A percentile compares a stretch with the other conserved stretches of the same genome.
These are phyloP conservation scores for Philonicus albiceps DNA, from an alignment of 2,888 invertebrate genomes.

Conservation along the genomic window DNA sequence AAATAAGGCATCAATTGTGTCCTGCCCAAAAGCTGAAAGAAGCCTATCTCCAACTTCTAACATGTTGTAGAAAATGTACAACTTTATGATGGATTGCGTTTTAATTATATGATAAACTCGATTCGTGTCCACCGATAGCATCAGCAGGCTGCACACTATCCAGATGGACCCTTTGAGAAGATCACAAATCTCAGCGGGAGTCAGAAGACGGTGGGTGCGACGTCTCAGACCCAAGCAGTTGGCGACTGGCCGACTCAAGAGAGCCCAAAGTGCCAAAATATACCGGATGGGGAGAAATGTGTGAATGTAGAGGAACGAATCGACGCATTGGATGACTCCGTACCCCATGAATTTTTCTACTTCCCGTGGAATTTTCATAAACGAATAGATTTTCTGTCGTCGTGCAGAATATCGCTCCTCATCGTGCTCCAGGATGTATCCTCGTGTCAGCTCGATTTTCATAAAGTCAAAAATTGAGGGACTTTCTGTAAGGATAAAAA, in stretches of 20 bases:
- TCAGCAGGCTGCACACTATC: conserved; percentile 79
- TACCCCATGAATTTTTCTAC: conserved; percentile 92
- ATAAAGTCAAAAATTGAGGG: conserved; percentile 72
- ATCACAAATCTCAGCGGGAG: conserved; percentile 95
- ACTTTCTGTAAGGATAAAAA: conserved; percentile 44
- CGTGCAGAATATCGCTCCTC: conserved; percentile 93
- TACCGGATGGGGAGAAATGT: conserved; percentile 96
- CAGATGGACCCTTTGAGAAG: conserved; percentile 91
- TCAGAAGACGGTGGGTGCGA: conserved; percentile 69
- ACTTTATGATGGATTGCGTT: conserved; percentile 97
- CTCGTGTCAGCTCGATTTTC: conserved; percentile 86
- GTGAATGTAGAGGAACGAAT: conserved; percentile 96
- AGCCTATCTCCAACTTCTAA: conserved; percentile 96
- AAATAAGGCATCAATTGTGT: conserved; percentile 95
- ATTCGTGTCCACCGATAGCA: conserved; percentile 95
- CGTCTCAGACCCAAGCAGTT: conserved; percentile 74
- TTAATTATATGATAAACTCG: conserved; percentile 97
- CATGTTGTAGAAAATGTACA: conserved; percentile 99
- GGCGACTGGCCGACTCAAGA: conserved; percentile 76
- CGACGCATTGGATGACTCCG: conserved; percentile 95
- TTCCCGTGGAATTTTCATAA: conserved; percentile 93
- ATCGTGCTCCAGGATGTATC: conserved; percentile 93
- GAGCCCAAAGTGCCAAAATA: conserved; percentile 83
- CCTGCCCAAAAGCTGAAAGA: conserved; percentile 97
- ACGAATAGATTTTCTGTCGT: conserved; percentile 94